A percentile compares a stretch with the other conserved stretches of the same genome.
phyloP scores from a whole-genome alignment of 92 coral and sea anemone genomes.

The Bergia puertoricense region DNA sequence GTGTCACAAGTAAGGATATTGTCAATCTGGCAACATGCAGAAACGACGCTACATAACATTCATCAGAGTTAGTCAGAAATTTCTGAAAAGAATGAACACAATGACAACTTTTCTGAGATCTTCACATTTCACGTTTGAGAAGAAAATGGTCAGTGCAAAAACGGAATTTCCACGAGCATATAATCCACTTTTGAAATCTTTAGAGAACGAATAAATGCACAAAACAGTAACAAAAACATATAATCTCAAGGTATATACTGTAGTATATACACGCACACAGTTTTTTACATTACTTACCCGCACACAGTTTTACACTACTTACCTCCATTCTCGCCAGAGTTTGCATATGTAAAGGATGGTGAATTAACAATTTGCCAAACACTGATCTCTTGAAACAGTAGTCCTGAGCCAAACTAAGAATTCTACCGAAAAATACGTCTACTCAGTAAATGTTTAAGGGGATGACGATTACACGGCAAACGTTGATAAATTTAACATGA shows the following conservation, averaged over 20 bases:
- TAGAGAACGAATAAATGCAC: no score
- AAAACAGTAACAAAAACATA: no score
- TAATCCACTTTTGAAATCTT: no score
- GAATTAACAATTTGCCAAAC: slow-evolving; percentile 74
- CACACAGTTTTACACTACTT: not conserved
- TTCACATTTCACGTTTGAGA: no score
- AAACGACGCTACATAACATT: no score
- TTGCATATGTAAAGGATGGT: slow-evolving; percentile 90
- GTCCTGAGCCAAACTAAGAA: slow-evolving; percentile 83
- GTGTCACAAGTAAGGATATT: no score
- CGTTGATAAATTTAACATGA: not conserved
- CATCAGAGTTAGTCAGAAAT: no score
- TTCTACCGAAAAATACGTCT: slow-evolving; percentile 45
- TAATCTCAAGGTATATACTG: not conserved
- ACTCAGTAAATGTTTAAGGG: not conserved
- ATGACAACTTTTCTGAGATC: no score
- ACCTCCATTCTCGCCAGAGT: slow-evolving; percentile 94
- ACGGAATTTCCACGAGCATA: no score
- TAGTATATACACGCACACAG: not conserved
- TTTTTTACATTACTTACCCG: not conserved
- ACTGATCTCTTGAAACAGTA: slow-evolving; percentile 76
- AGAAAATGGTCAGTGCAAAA: no score
- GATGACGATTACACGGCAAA: not conserved
- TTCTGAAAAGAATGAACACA: not conserved
- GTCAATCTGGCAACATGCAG: no score